Percentiles rank a stretch among this genome's conserved stretches.
Evolutionary conservation across 2,113 vertebrate genomes (phyloP).

Genomic region (Lampris megalopsis): DNA sequence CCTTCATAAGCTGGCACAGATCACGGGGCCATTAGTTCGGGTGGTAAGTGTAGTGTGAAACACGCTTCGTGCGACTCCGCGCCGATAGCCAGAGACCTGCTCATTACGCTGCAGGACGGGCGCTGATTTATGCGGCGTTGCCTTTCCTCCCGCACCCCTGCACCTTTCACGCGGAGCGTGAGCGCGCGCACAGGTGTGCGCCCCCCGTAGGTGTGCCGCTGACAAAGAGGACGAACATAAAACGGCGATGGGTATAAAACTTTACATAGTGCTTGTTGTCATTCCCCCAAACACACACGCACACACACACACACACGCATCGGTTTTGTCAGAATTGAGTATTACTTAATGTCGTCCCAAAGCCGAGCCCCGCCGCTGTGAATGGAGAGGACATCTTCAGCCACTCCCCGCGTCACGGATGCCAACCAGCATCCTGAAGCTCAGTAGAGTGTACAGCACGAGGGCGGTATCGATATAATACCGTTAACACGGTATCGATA

Average conservation of each 20-base stretch:
- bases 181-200: not conserved
- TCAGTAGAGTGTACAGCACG: not conserved
- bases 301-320: slow-evolving; percentile 43
- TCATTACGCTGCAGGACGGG: slow-evolving; percentile 23
- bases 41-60: slow-evolving; percentile 65
- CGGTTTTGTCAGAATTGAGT: not conserved
- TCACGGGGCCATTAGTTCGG: slow-evolving; percentile 72
- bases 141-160: too few relatives aligned
- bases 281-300: slow-evolving; percentile 28
- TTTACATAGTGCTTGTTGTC: slow-evolving; percentile 24
- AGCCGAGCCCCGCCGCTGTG: slow-evolving; percentile 39
- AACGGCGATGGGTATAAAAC: slow-evolving; percentile 13
- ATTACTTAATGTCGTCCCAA: not conserved
- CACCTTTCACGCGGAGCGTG: not conserved
- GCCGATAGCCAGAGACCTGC: slow-evolving; percentile 20
- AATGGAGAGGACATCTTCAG: slow-evolving; percentile 58
- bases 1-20: slow-evolving; percentile 63
- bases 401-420: slow-evolving; percentile 63
- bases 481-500: too few relatives aligned
- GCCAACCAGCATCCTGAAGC: slow-evolving; percentile 63
- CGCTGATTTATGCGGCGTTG: not conserved
- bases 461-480: too few relatives aligned
- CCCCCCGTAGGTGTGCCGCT: not conserved
- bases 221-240: slow-evolving; percentile 13
- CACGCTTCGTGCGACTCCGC: slow-evolving; percentile 44